Base-by-base conservation (phyloP, 2,113 vertebrate species). In the Sebastes schlegelii region DNA sequence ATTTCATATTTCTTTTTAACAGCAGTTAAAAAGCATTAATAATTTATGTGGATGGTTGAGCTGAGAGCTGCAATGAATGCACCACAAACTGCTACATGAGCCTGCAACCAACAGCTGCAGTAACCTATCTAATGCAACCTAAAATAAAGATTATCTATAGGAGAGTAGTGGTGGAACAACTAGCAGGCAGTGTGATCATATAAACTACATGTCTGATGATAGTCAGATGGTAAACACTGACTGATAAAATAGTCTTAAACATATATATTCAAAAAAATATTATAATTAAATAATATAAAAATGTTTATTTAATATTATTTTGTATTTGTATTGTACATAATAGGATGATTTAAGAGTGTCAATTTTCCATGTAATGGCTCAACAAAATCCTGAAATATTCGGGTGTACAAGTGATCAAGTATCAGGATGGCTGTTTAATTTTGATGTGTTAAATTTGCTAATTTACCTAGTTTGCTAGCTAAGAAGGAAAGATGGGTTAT, bases 1-100 rank as follows among this genome's bases (percentile, higher is more conserved):
- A 77, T 90, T 86, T 46, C 77, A 86, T 85, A 80, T 82, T 82
- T 86, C 80, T 89, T 93, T 83, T 88, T 94, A 95, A 95, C 84
- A 87, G 88, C 67, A 57, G 85, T 86, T 91, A 79, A 74, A 82
- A 95, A 95, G 95, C 96, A 96, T 96, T 95, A 96, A 96, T 96
- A 96, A 96, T 95, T 96, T 94, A 96, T 95, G 95, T 95, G 93
- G 88, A 93, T 95, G 96, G 76, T 96, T 95, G 95, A 96, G 95
- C 89, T 95, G 95, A 95, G 96, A 96, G 95, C 96, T 95, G 90
- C 92, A 94, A 95, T 95, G 95, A 95, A 95, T 95, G 94, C 95
- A 94, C 92, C 93, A 95, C 93, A 95, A 95, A 95, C 95, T 95
- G 94, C 92, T 90, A 94, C 94, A 78, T 58, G 23, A 79, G 77